Evolutionary conservation across 1,140 invertebrate genomes (phyloP).

Genomic region (Drosophila orosa): DNA sequence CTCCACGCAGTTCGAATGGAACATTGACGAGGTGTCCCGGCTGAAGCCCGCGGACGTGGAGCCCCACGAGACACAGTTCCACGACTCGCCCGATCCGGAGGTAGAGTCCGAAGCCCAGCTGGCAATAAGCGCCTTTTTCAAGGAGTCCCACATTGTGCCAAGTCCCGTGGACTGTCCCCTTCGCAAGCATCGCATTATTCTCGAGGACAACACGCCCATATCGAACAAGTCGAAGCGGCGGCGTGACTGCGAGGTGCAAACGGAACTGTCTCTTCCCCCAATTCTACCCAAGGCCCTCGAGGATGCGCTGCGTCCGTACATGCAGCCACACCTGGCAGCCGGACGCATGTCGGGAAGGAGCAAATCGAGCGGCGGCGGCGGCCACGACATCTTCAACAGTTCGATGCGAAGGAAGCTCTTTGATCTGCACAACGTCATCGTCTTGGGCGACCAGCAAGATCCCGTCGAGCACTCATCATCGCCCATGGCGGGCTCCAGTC

Average conservation of each 20-base stretch:
- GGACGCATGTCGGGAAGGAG: constrained; percentile 14
- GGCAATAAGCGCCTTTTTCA: constrained; percentile 86
- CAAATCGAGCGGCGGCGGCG: constrained; percentile 19
- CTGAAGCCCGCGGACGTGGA: constrained; percentile 86
- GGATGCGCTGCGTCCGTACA: constrained; percentile 85
- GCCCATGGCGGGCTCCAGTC: constrained; percentile 71
- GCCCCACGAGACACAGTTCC: constrained; percentile 85
- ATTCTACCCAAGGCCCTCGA: constrained; percentile 85
- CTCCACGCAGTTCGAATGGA: constrained; percentile 85
- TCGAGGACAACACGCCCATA: constrained; percentile 73
- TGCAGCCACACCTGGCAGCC: constrained; percentile 83
- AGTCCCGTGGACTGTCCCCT: constrained; percentile 84
- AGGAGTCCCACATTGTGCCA: constrained; percentile 85
- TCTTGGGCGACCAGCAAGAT: constrained; percentile 61
- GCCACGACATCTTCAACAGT: constrained; percentile 59
- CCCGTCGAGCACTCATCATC: constrained; percentile 1
- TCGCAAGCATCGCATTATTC: constrained; percentile 76
- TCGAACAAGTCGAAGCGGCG: constrained; percentile 58
- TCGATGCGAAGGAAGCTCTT: constrained; percentile 81
- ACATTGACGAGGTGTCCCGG: constrained; percentile 85
- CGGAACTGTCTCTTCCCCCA: constrained; percentile 85
- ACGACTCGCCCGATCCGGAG: constrained; percentile 85
- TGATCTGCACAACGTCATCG: constrained; percentile 68
- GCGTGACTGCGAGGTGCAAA: constrained; percentile 84
- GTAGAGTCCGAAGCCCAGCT: constrained; percentile 85